Conservation (phyloP, 2,797 vertebrate genomes). For the Tragelaphus eurycerus region DNA sequence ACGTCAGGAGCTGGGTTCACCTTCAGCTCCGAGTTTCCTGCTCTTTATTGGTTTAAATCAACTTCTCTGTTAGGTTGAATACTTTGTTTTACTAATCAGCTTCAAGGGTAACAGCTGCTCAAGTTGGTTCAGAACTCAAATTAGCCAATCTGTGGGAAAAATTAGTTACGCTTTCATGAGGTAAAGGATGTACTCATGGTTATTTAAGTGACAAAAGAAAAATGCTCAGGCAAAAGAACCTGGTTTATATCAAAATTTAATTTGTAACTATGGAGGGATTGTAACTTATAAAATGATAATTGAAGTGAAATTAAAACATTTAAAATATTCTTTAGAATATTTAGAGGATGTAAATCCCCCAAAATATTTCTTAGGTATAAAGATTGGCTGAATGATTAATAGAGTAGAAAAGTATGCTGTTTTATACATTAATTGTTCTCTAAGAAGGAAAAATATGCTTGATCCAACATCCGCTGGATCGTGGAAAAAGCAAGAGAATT, state of each 20-base stretch:
- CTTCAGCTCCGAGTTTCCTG: slow-evolving; percentile 55
- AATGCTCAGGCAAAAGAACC: background rate
- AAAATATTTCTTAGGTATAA: background rate
- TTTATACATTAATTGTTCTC: background rate
- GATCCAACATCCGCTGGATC: too few relatives aligned
- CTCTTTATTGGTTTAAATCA: slow-evolving; percentile 35
- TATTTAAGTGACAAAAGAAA: background rate
- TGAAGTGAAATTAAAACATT: background rate
- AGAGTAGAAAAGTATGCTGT: background rate
- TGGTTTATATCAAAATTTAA: background rate
- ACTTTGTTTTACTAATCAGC: background rate
- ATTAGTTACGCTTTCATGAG: background rate
- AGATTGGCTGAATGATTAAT: background rate
- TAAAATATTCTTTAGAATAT: background rate
- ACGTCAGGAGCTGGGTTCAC: background rate
- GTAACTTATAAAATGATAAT: background rate
- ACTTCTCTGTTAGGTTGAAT: background rate
- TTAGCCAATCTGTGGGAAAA: background rate
- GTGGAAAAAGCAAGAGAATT: too few relatives aligned
- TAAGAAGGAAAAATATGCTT: background rate
- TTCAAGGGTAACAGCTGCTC: background rate
- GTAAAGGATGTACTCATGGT: background rate
- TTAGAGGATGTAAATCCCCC: background rate
- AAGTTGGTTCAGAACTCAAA: background rate
- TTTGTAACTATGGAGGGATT: background rate